Evolutionary conservation across 2,113 vertebrate species (phyloP), one percentile per base, ranked within the genome.

Genomic region (Calonectris borealis): DNA sequence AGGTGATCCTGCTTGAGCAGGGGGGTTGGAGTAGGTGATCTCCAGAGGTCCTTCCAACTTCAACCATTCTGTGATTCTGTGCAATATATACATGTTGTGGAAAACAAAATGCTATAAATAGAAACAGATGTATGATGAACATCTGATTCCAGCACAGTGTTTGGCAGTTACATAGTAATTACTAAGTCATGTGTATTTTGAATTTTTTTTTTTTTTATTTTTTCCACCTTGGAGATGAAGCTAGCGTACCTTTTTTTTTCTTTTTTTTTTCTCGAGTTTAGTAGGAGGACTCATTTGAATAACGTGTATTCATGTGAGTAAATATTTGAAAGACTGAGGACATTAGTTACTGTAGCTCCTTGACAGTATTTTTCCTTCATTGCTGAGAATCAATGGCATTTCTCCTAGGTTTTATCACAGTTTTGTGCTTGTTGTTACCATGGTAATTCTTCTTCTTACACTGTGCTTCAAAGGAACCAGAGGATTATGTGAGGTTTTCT

Each of bases 361-460:
- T 88, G 75, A 38, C 38, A 88, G 31, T 70, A 60, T 91, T 95
- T 96, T 97, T 61, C 86, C 87, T 87, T 93, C 36, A 81, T 64
- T 97, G 64, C 91, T 97, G 61, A 90, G 81, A 93, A 90, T 70
- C 76, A 81, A 10, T 90, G 85, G 78, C 58, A 68, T 95, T 97
- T 97, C 84, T 95, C 58, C 38, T 88, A 85, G 42, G 75, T 96
- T 96, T 92, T 93, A 88, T 81, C 94, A 81, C 68, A 76, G 34
- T 94, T 89, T 95, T 97, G 79, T 78, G 62, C 64, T 91, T 83
- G 32, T 81, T 89, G 95, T 98, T 98, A 93, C 97, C 92, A 97
- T 98, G 92, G 96, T 54, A 94, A 96, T 95, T 36, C 16, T 61
- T 97, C 92, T 96, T 94, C 82, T 96, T 94, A 58, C 73, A 78